These are phyloP conservation scores for Trachymyrmex cornetzi DNA, from an alignment of 1,140 invertebrate species.

Conservation along the genomic window DNA sequence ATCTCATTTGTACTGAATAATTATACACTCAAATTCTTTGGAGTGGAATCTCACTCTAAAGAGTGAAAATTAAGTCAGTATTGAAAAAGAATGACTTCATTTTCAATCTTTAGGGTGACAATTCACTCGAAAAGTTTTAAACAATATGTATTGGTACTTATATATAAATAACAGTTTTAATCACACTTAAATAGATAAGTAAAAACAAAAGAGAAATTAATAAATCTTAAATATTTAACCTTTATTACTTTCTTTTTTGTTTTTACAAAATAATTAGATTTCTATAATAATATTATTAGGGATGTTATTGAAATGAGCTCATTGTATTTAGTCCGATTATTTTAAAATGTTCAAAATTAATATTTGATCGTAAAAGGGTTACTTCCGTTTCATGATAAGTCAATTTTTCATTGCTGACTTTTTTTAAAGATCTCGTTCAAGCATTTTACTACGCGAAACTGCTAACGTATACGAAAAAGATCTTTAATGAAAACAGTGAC, in stretches of 20 bases:
- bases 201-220: background rate
- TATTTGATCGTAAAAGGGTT: background rate
- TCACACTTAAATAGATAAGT: background rate
- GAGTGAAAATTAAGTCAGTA: no score
- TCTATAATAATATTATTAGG: background rate
- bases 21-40: background rate
- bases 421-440: background rate
- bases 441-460: background rate
- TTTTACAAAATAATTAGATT: background rate
- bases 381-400: background rate
- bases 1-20: background rate
- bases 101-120: no score
- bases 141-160: no score
- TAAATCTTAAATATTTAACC: no score
- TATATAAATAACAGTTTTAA: background rate
- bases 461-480: slow-evolving; percentile 23
- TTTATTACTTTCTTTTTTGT: background rate
- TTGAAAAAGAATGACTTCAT: no score
- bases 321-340: background rate
- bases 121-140: no score
- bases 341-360: slow-evolving; percentile 1
- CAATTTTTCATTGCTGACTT: background rate
- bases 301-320: background rate
- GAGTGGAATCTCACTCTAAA: no score
- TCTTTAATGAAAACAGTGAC: slow-evolving; percentile 67